Evolutionary conservation across 2,113 vertebrate species (phyloP).

Genomic region (Pseudopodoces humilis): DNA sequence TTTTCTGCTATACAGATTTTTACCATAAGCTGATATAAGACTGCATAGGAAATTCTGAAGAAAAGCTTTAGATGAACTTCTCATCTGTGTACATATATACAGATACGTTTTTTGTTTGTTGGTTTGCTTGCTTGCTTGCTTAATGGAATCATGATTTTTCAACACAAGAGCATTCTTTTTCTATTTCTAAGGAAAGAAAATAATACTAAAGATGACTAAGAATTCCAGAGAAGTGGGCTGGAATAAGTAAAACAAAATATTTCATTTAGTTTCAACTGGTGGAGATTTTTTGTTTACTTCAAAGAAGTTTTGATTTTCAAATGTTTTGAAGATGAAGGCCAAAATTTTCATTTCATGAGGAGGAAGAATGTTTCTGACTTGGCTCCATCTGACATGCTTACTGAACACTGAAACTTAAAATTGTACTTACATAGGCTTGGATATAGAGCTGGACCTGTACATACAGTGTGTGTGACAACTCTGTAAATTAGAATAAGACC

Average conservation of each 20-base stretch:
- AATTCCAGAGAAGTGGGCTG: not conserved
- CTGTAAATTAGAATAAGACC: not conserved
- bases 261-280: not conserved
- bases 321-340: not conserved
- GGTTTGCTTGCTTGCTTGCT: not conserved
- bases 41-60: not conserved
- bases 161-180: not conserved
- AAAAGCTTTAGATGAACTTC: not conserved
- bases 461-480: not conserved
- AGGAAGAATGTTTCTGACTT: not conserved
- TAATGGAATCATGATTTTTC: not conserved
- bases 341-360: not conserved
- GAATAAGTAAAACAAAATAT: not conserved
- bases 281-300: not conserved
- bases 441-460: not conserved
- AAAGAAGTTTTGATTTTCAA: not conserved
- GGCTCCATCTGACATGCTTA: not conserved
- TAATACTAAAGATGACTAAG: not conserved
- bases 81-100: not conserved
- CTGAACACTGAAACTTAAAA: not conserved
- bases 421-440: not conserved
- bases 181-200: not conserved
- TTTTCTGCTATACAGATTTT: not conserved
- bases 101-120: not conserved
- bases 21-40: not conserved